Base-by-base conservation (phyloP, 2,888 invertebrate genomes). In the Hylaea fasciaria region DNA sequence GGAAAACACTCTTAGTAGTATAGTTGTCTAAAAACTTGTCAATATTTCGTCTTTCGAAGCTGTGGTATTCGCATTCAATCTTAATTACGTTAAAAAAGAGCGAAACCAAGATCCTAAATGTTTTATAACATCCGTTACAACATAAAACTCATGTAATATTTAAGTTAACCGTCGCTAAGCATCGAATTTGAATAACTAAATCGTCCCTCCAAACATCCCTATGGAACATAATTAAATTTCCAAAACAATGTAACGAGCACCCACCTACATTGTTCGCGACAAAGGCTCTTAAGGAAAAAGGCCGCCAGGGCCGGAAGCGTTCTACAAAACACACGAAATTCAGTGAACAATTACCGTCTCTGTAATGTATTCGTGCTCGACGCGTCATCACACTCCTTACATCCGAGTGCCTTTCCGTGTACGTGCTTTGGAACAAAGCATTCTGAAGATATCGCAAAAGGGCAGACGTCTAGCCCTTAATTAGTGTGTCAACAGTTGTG, bases 301-400 rank as follows among this genome's bases (percentile, higher is more conserved):
- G 35, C 35, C 43, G 40, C 29, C n/a, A 9, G 44, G 51, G 52
- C 10, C 43, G 44, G 52, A 17, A 52, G 35, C 52, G 13, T 12
- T 35, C 35, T 44, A 52, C 52, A 52, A 52, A 52, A 52, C 52
- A 50, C 50, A 52, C 43, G 43, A 43, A 56, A 22, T 43, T 55
- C 56, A 49, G 43, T 32, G 49, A 49, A 17, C 56, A 56, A 56
- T 56, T 56, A 56, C 43, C 40, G 29, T 39, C 22, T 32, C 16
- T 43, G 32, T 41, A 35, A 55, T 39, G n/a, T 46, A 46, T 39
- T 39, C 46, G 39, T 35, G 39, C 39, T 39, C 17, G n/a, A 14
- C 52, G 44, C 44, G 28, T 49, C 49, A 40, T 28, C 13, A 22
- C 28, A 49, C n/a, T 44, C 35, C 44, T 52, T 52, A 52, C 37